These are phyloP conservation scores for Pseudomugil tenellus DNA, from an alignment of 2,797 vertebrate genomes.

Conservation along the genomic window DNA sequence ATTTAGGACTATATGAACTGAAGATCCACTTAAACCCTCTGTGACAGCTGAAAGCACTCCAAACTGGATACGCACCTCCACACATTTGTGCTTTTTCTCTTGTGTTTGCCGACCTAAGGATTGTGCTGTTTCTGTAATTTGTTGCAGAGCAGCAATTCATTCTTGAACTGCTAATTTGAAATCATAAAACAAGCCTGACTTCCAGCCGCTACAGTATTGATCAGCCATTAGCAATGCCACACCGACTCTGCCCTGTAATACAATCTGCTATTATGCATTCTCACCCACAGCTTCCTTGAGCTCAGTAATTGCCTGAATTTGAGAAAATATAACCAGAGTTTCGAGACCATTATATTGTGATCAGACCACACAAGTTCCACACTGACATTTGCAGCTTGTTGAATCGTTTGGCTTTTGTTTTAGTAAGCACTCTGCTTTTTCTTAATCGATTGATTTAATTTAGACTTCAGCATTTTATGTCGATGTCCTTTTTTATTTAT, in stretches of 20 bases:
- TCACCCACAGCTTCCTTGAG: slow-evolving; percentile 44
- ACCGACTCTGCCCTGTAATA: slow-evolving; percentile 58
- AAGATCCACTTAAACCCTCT: slow-evolving; percentile 7
- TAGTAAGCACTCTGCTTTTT: slow-evolving; percentile 8
- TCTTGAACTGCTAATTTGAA: slow-evolving; percentile 63
- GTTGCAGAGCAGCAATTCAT: slow-evolving; percentile 46
- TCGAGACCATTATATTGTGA: slow-evolving; percentile 25
- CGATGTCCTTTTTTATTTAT: slow-evolving; percentile 16
- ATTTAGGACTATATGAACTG: not conserved
- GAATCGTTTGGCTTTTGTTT: slow-evolving; percentile 12
- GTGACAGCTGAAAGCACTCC: slow-evolving; percentile 1
- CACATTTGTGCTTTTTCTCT: not conserved
- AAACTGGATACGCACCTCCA: not conserved
- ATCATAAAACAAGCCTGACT: slow-evolving; percentile 59
- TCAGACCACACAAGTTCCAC: slow-evolving; percentile 17
- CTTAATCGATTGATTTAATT: slow-evolving; percentile 26
- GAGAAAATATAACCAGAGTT: slow-evolving; percentile 36
- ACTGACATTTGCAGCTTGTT: slow-evolving; percentile 15
- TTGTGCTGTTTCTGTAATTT: slow-evolving; percentile 48
- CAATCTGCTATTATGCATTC: slow-evolving; percentile 54
- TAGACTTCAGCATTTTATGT: slow-evolving; percentile 1
- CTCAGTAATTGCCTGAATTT: slow-evolving; percentile 55
- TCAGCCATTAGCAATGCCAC: slow-evolving; percentile 66
- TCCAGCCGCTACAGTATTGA: slow-evolving; percentile 63
- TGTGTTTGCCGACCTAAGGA: slow-evolving; percentile 10